phyloP scores from a whole-genome alignment of 2,113 vertebrate species.

The Zosterops hypoxanthus region DNA sequence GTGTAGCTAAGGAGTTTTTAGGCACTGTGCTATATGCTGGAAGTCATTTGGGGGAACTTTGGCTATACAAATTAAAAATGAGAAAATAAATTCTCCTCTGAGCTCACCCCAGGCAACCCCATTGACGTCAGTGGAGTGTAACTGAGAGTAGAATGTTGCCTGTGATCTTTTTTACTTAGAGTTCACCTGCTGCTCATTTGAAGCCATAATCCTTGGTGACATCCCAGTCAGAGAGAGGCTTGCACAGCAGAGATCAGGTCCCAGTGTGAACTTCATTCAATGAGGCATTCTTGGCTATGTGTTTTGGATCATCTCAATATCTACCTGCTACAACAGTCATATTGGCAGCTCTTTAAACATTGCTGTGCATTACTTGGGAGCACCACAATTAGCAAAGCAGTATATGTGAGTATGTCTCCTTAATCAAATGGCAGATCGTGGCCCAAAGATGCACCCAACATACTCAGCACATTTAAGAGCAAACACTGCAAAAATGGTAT shows the following conservation, averaged over 20 bases:
- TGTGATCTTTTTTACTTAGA: slow-evolving; percentile 63
- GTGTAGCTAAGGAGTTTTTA: neutral
- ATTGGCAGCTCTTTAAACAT: neutral
- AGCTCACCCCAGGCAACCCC: slow-evolving; percentile 41
- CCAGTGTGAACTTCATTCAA: neutral
- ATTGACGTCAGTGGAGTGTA: slow-evolving; percentile 57
- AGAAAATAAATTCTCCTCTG: neutral
- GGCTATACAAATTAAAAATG: neutral
- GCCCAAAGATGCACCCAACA: neutral
- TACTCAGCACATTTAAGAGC: neutral
- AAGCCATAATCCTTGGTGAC: slow-evolving; percentile 65
- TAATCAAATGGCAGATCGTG: neutral
- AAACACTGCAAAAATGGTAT: too few species aligned
- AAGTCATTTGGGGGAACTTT: neutral
- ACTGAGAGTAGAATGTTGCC: slow-evolving; percentile 57
- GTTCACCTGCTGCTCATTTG: slow-evolving; percentile 62
- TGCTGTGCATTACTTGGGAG: neutral
- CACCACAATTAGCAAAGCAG: neutral
- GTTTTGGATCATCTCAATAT: neutral
- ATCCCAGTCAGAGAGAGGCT: slow-evolving; percentile 9
- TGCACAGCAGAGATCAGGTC: neutral
- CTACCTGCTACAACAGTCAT: neutral
- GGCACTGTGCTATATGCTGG: neutral
- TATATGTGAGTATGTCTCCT: rapidly evolving
- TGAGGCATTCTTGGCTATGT: neutral